phyloP scores from a whole-genome alignment of 2,797 vertebrate species.

The Limosa lapponica region DNA sequence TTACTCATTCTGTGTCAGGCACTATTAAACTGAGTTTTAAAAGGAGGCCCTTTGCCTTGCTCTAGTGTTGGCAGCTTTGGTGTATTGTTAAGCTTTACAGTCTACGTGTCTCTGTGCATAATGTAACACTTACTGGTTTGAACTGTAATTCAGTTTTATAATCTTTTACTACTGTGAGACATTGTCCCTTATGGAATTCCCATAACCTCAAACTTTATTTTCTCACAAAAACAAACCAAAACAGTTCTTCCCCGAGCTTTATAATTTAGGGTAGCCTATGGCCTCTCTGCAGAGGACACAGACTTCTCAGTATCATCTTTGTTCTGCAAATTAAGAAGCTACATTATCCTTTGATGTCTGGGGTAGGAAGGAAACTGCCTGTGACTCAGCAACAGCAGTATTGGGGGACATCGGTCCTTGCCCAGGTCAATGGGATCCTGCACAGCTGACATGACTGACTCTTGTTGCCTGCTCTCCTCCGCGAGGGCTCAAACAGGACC shows the following conservation, averaged over 20 bases:
- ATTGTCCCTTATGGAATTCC: conserved; percentile 65
- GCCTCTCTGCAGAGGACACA: background rate
- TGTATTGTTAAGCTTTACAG: conserved; percentile 58
- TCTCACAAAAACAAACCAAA: conserved; percentile 45
- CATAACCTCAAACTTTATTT: conserved; percentile 57
- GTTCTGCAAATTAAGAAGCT: background rate
- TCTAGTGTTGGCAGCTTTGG: conserved; percentile 26
- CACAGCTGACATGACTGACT: background rate
- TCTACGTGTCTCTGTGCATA: conserved; percentile 47
- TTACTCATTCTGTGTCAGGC: conserved; percentile 62
- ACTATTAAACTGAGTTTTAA: conserved; percentile 65
- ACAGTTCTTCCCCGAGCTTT: conserved; percentile 31
- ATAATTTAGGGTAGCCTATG: conserved; percentile 12
- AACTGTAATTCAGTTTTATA: conserved; percentile 68
- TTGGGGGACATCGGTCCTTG: rapidly evolving
- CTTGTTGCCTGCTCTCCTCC: background rate
- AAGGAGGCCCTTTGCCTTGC: conserved; percentile 53
- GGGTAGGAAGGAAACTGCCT: rapidly evolving
- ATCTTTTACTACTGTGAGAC: conserved; percentile 68
- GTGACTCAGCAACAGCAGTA: background rate
- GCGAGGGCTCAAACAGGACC: background rate
- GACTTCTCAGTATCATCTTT: background rate
- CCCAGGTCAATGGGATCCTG: background rate
- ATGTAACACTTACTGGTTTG: conserved; percentile 48
- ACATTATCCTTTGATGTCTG: background rate